Evolutionary conservation across 2,113 vertebrate species (phyloP), one percentile per base, ranked within the genome.

Genomic region (Pteronura brasiliensis): DNA sequence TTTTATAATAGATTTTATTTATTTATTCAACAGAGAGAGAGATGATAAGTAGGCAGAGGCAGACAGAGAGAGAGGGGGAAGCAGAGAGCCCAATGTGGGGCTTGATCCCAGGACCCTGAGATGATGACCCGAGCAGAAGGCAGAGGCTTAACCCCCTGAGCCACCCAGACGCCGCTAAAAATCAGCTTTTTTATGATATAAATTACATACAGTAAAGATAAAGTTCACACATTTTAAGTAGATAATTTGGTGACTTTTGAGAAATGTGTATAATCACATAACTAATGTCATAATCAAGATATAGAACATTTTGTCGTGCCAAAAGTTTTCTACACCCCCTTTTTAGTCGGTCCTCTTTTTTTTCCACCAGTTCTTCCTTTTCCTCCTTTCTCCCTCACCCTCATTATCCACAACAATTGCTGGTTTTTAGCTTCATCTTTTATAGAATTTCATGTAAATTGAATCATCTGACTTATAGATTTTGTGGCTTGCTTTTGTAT

Each of bases 231-330:
- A 39, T 87, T 86, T 83, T 80, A 84, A 88, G 36, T 87, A 25
- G 80, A 39, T 65, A 59, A 72, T 95, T 90, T 93, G 59, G 80
- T 94, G 72, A 90, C 4, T 87, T 94, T 92, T 63, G 89, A 95
- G 23, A 95, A 74, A 83, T 88, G 27, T 74, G 3, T 80, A 42
- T 57, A 65, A 57, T 91, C 81, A 71, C n/a, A 6, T 90, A 47
- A 84, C 20, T 5, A 25, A 49, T 31, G 59, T 84, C 90, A 72
- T 1, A 61, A 11, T 52, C 71, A 74, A 89, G 65, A 31, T 76
- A 65, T 0, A 79, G 76, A 86, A 34, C 31, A 44, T 95, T 49
- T 63, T 84, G 44, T 93, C 11, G 3, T 31, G 29, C 20, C 71
- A n/a, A 20, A 79, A 18, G 1, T 88, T 59, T 84, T 65, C 39